These are phyloP conservation scores for Chaenocephalus aceratus DNA, from an alignment of 2,113 vertebrate genomes.

Conservation along the genomic window DNA sequence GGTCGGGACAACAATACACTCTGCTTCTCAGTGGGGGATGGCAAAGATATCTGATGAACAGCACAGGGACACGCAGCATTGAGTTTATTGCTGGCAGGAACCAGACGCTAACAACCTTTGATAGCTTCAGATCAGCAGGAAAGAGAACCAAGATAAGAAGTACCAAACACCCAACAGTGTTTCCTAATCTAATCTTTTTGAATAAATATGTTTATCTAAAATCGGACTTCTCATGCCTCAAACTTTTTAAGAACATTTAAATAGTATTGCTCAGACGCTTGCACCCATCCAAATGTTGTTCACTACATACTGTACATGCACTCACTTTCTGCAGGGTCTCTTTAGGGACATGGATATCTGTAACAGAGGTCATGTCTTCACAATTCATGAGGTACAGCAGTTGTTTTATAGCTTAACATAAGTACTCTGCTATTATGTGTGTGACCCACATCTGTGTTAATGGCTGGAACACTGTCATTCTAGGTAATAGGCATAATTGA, in stretches of 20 bases:
- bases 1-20: slow-evolving; percentile 42
- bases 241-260: not conserved
- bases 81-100: not conserved
- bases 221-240: not conserved
- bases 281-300: not conserved
- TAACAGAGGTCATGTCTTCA: slow-evolving; percentile 3
- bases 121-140: slow-evolving; percentile 3
- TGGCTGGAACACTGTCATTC: slow-evolving; percentile 14
- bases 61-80: slow-evolving; percentile 22
- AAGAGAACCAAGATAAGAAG: not conserved
- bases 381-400: slow-evolving; percentile 30
- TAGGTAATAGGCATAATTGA: slow-evolving; percentile 32
- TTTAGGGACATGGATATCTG: slow-evolving; percentile 2
- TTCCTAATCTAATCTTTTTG: too few relatives aligned
- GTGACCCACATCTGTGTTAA: slow-evolving; percentile 38
- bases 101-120: not conserved
- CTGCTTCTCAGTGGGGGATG: slow-evolving; percentile 65
- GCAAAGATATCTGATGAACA: slow-evolving; percentile 43
- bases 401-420: slow-evolving; percentile 33
- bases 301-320: not conserved
- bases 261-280: not conserved
- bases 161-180: not conserved
- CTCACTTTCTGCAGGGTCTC: not conserved
- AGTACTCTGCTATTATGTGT: slow-evolving; percentile 26
- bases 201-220: not conserved